Percentiles rank a stretch among this genome's conserved stretches.
These are phyloP conservation scores for Corydoras maculifer DNA, from an alignment of 2,113 vertebrate genomes.

Conservation along the genomic window DNA sequence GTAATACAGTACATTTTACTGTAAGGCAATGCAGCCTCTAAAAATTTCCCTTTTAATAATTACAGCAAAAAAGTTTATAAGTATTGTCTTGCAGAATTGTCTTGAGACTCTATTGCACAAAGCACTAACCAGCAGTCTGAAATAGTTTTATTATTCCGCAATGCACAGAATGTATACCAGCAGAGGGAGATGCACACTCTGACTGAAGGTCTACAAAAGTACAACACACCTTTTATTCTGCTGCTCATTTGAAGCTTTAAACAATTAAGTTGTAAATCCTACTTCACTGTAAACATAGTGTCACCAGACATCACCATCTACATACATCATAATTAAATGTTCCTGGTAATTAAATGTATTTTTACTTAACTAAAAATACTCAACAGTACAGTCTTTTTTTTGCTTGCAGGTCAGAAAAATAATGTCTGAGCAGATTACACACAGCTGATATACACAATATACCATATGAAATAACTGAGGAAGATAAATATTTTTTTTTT, in stretches of 20 bases:
- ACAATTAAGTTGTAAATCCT: neutral
- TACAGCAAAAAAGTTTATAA: too few species aligned
- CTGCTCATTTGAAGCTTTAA: neutral
- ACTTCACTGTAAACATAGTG: neutral
- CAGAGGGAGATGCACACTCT: conserved; percentile 29
- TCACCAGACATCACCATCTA: neutral
- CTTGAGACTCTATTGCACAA: too few species aligned
- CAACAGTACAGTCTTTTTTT: too few species aligned
- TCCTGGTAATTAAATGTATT: conserved; percentile 2
- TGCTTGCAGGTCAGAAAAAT: neutral
- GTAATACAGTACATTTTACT: too few species aligned
- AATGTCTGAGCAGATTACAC: too few species aligned
- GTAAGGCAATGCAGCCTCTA: too few species aligned
- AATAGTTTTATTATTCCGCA: neutral
- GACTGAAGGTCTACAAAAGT: neutral
- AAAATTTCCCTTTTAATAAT: too few species aligned
- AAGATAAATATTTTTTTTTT: too few species aligned
- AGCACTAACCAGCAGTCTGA: neutral
- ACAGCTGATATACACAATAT: too few species aligned
- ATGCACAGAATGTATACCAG: conserved; percentile 19
- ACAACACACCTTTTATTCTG: neutral
- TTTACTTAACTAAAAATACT: too few species aligned
- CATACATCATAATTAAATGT: neutral
- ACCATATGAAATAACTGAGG: too few species aligned
- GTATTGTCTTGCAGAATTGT: too few species aligned